Evolutionary conservation across 1,140 invertebrate genomes (phyloP), one percentile per base, ranked within the genome.

Genomic region (Ostrea denselamellosa): DNA sequence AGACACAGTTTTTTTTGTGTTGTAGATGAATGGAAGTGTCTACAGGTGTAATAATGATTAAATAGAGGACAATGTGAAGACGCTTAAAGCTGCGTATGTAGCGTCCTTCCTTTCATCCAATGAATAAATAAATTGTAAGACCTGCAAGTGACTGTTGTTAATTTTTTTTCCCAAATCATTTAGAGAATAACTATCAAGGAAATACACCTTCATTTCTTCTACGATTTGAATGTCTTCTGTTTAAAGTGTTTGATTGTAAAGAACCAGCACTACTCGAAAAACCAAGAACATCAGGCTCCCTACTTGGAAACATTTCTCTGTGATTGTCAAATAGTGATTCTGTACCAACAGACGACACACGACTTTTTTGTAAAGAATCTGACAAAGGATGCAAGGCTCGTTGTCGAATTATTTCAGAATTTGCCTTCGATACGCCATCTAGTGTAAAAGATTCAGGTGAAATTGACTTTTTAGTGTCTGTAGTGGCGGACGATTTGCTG

Each of bases 241-340:
- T 9, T 77, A 77, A 77, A 34, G 2, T 77, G 25, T 77, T 77
- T 14, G 68, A 10, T 77, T 14, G 4, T 17, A 77, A 25, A 34
- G 68, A 77, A 77, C 68, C 68, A 77, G 68, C 68, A 77, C 14
- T 28, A 14, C 68, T 34, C 12, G 22, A 22, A 77, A 77, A 77
- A 77, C 28, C 28, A 4, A 9, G 8, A 77, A 77, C 68, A 77
- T 77, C 68, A 8, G 68, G 68, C 68, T 77, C 68, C 25, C 8
- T 77, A 25, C 68, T 77, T 0, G 68, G 68, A 25, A 77, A 77
- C 68, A 34, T 25, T 12, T 77, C 68, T 10, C 68, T 77, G 12
- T 77, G 68, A 34, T 17, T 25, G 22, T 77, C 68, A 28, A 77
- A 77, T 12, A 28, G 12, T 28, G 68, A 77, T 4, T 77, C 68